Conservation (phyloP, 2,113 vertebrate species). For the Psittacula cyanocephala region DNA sequence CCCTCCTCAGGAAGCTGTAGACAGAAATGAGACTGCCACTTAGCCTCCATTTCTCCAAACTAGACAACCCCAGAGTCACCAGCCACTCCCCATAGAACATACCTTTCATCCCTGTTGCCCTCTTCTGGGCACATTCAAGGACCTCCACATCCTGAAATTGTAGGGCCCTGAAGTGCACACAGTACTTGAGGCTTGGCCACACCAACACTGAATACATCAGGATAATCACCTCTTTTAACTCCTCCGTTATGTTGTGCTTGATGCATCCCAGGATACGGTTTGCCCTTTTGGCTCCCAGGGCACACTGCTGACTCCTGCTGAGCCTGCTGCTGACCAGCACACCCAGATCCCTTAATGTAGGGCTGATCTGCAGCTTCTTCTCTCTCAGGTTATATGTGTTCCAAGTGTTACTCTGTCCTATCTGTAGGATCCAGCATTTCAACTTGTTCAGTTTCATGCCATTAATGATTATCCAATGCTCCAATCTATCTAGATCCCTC, state of each 20-base stretch:
- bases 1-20: neutral
- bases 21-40: neutral
- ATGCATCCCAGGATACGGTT: neutral
- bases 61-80: fast-evolving
- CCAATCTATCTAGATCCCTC: neutral
- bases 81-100: neutral
- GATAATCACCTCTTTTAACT: neutral
- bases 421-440: neutral
- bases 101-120: neutral
- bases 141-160: neutral
- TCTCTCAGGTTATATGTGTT: neutral
- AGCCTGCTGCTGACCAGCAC: neutral
- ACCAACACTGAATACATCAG: neutral
- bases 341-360: neutral
- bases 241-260: neutral
- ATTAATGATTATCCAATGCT: neutral
- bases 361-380: neutral
- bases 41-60: neutral
- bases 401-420: neutral
- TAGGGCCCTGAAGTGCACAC: neutral
- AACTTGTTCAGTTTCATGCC: neutral
- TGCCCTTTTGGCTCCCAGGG: neutral
- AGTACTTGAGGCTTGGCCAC: neutral
- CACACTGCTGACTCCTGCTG: no score
- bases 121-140: neutral